A percentile compares a stretch with the other conserved stretches of the same genome.
These are phyloP conservation scores for Vidua macroura DNA, from an alignment of 2,113 vertebrate species.

Conservation along the genomic window DNA sequence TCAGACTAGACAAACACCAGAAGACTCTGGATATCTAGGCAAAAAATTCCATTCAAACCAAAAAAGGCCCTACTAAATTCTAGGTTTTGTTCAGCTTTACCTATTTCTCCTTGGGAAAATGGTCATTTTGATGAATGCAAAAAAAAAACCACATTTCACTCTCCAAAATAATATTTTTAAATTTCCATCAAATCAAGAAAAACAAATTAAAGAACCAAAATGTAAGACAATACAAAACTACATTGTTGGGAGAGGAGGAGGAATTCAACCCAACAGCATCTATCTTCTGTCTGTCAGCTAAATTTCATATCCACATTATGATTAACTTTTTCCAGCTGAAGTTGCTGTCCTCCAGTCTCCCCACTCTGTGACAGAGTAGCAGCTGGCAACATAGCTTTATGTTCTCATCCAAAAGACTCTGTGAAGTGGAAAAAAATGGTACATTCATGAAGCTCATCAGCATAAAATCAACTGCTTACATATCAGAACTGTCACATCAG, in stretches of 20 bases:
- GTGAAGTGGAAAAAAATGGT: neutral
- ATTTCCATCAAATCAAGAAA: neutral
- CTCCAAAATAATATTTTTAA: neutral
- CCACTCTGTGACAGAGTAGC: conserved; percentile 1
- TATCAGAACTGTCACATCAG: neutral
- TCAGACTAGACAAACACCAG: neutral
- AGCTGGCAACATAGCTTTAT: conserved; percentile 48
- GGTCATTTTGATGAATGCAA: neutral
- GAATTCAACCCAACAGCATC: neutral
- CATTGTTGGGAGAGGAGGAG: neutral
- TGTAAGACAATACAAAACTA: neutral
- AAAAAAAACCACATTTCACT: neutral
- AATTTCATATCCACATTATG: neutral
- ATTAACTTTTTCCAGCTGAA: conserved; percentile 12
- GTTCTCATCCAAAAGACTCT: conserved; percentile 14
- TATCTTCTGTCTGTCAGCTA: neutral
- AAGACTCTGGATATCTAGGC: neutral
- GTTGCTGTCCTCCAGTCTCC: neutral
- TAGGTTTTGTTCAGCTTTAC: neutral
- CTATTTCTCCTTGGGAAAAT: neutral
- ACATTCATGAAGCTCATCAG: conserved; percentile 34
- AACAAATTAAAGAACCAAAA: neutral
- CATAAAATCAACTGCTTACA: conserved; percentile 32
- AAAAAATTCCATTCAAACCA: neutral
- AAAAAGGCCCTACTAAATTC: neutral